phyloP scores from a whole-genome alignment of 2,113 vertebrate genomes.

The Dicaeum eximium region DNA sequence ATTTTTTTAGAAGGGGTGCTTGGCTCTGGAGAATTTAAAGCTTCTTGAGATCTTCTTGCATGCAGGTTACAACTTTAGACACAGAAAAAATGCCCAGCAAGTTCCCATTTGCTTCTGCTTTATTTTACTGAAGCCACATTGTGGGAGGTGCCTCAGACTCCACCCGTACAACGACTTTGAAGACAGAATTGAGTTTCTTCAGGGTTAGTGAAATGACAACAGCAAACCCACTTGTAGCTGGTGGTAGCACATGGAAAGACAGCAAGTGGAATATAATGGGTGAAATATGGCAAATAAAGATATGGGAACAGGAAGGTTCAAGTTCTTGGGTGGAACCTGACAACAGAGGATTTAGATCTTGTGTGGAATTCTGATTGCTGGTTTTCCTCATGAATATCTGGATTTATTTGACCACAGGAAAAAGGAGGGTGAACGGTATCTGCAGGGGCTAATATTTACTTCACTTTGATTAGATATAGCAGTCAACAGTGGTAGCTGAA shows the following conservation, averaged over 20 bases:
- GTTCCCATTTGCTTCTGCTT: not conserved
- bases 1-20: not conserved
- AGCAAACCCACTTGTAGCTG: not conserved
- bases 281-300: not conserved
- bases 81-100: not conserved
- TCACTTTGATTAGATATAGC: not conserved
- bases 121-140: not conserved
- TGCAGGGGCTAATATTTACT: not conserved
- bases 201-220: not conserved
- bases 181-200: not conserved
- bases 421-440: not conserved
- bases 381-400: not conserved
- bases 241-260: not conserved
- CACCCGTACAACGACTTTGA: not conserved
- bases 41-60: not conserved
- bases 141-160: not conserved
- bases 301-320: not conserved
- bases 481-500: not conserved
- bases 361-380: not conserved
- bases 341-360: not conserved
- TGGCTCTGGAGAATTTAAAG: not conserved
- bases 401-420: not conserved
- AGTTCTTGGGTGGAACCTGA: not conserved
- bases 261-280: not conserved
- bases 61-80: not conserved